Percentiles rank a stretch among this genome's conserved stretches.
These are phyloP conservation scores for Amphipoea lucens DNA, from an alignment of 2,888 invertebrate genomes.

Conservation along the genomic window DNA sequence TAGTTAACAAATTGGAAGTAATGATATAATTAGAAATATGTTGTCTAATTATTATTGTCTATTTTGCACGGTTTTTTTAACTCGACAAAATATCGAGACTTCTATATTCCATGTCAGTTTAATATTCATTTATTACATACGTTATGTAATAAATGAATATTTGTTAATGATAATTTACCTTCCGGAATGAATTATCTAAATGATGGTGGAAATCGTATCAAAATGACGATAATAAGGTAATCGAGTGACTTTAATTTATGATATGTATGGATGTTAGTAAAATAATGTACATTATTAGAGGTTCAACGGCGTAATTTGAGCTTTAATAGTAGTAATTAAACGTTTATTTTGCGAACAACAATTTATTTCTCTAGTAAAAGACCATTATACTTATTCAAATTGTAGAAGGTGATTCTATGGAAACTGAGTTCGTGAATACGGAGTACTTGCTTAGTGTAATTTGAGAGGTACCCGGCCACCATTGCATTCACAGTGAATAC, in stretches of 20 bases:
- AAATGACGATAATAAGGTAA: not conserved
- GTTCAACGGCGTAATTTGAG: not conserved
- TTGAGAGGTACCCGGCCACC: constrained; percentile 30
- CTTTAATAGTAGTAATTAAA: not conserved
- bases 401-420: constrained; percentile 14
- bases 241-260: not conserved
- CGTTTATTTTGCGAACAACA: not conserved
- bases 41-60: no score
- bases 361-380: not conserved
- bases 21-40: not conserved
- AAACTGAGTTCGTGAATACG: constrained; percentile 27
- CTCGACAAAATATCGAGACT: not conserved
- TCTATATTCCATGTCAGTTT: not conserved
- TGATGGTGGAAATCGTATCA: not conserved
- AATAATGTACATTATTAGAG: constrained; percentile 1
- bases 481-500: constrained; percentile 51
- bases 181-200: not conserved
- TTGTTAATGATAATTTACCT: not conserved
- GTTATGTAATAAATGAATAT: no score
- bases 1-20: constrained; percentile 8
- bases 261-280: not conserved
- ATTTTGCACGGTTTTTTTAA: not conserved
- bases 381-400: constrained; percentile 23
- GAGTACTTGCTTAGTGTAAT: constrained; percentile 37
- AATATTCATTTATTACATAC: no score